A percentile compares a stretch with the other conserved stretches of the same genome.
Conservation (phyloP, 1,140 invertebrate species). For the Bombus breviceps region DNA sequence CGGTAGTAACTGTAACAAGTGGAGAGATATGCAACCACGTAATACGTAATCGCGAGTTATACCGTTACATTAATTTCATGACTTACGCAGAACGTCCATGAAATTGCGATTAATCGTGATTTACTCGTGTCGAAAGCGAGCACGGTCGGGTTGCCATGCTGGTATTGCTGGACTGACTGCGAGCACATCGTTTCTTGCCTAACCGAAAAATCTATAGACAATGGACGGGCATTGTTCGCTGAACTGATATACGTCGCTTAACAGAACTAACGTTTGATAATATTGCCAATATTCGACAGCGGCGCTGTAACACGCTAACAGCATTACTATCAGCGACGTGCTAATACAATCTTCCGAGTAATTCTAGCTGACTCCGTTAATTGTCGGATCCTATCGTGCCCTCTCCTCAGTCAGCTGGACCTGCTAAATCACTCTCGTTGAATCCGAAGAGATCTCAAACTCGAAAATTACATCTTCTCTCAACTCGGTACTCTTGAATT, state of each 20-base stretch:
- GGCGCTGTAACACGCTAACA: neutral
- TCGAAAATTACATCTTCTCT: neutral
- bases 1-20: conserved; percentile 12
- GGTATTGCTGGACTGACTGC: neutral
- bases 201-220: conserved; percentile 16
- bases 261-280: conserved; percentile 5
- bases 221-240: neutral
- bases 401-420: too few relatives aligned
- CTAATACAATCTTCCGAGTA: conserved; percentile 11
- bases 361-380: conserved; percentile 11
- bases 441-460: neutral
- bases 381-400: neutral
- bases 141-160: neutral
- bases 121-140: conserved; percentile 15
- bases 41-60: conserved; percentile 44
- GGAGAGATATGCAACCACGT: conserved; percentile 26
- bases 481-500: neutral
- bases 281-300: conserved; percentile 23
- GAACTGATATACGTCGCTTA: conserved; percentile 1
- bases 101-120: conserved; percentile 49
- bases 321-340: neutral
- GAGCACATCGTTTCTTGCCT: neutral
- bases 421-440: too few relatives aligned
- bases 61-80: conserved; percentile 50
- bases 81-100: conserved; percentile 42